These are phyloP conservation scores for Sesamia inferens DNA, from an alignment of 2,888 invertebrate genomes.

Conservation along the genomic window DNA sequence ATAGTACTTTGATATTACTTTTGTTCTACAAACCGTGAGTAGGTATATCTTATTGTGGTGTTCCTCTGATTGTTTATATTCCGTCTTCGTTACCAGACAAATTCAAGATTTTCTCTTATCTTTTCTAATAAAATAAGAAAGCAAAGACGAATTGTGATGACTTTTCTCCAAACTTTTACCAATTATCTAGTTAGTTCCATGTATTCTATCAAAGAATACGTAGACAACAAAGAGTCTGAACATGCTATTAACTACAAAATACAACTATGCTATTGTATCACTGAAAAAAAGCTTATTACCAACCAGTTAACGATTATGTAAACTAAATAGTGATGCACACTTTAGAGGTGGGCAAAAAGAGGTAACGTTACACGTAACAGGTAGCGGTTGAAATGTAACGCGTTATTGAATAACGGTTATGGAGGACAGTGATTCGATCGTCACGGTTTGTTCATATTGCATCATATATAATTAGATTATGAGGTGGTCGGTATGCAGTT, in stretches of 20 bases:
- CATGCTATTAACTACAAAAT: conserved; percentile 19
- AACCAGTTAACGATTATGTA: conserved; percentile 57
- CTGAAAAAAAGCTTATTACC: conserved; percentile 49
- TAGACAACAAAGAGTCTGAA: conserved; percentile 15
- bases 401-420: conserved; percentile 76
- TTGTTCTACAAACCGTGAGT: background rate
- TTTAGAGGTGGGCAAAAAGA: conserved; percentile 46
- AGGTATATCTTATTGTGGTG: background rate
- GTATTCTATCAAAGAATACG: background rate
- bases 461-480: conserved; percentile 64
- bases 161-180: conserved; percentile 9
- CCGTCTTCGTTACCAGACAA: background rate
- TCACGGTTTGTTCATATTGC: conserved; percentile 65
- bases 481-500: conserved; percentile 44
- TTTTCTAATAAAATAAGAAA: conserved; percentile 2
- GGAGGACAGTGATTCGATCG: conserved; percentile 67
- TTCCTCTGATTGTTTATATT: background rate
- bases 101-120: background rate
- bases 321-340: conserved; percentile 57
- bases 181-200: conserved; percentile 7
- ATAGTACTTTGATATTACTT: too few species aligned
- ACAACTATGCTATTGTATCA: conserved; percentile 37
- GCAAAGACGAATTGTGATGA: background rate
- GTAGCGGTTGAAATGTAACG: conserved; percentile 68
- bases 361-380: conserved; percentile 51